phyloP scores from a whole-genome alignment of 2,797 vertebrate genomes.

The Cheirogaleus major region DNA sequence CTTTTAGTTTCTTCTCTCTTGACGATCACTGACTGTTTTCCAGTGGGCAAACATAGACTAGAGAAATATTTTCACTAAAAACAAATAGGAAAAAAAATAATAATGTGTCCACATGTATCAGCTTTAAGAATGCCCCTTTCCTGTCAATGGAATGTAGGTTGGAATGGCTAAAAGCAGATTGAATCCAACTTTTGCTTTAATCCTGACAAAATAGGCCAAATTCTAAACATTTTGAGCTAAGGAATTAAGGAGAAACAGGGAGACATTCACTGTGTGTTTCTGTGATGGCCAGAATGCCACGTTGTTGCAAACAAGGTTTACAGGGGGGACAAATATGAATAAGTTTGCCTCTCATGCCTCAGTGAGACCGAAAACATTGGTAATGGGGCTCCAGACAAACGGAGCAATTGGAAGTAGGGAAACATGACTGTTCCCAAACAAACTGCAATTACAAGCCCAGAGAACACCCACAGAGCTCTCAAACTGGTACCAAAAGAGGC shows the following conservation, averaged over 20 bases:
- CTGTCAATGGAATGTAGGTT: not conserved
- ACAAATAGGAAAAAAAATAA: not conserved
- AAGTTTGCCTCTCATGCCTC: slow-evolving; percentile 77
- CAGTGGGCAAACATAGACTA: not conserved
- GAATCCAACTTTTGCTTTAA: not conserved
- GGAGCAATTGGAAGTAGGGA: slow-evolving; percentile 72
- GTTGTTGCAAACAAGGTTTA: slow-evolving; percentile 70
- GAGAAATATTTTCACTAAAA: slow-evolving; percentile 2
- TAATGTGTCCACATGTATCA: not conserved
- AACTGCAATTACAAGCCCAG: not conserved
- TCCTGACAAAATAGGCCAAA: not conserved
- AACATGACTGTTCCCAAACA: slow-evolving; percentile 60
- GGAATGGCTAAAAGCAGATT: not conserved
- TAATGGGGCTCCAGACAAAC: slow-evolving; percentile 71
- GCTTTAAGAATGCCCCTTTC: not conserved
- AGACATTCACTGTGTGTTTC: slow-evolving; percentile 44
- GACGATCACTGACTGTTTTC: not conserved
- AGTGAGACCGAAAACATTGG: slow-evolving; percentile 73
- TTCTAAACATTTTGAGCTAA: slow-evolving; percentile 55
- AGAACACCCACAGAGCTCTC: slow-evolving; percentile 41
- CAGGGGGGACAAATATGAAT: slow-evolving; percentile 66
- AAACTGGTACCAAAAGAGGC: not conserved
- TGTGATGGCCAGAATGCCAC: slow-evolving; percentile 65
- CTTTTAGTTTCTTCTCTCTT: slow-evolving; percentile 6
- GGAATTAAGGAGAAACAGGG: not conserved